Evolutionary conservation across 2,888 invertebrate genomes (phyloP), one percentile per base, ranked within the genome.

Genomic region (Acrobasis consociella): DNA sequence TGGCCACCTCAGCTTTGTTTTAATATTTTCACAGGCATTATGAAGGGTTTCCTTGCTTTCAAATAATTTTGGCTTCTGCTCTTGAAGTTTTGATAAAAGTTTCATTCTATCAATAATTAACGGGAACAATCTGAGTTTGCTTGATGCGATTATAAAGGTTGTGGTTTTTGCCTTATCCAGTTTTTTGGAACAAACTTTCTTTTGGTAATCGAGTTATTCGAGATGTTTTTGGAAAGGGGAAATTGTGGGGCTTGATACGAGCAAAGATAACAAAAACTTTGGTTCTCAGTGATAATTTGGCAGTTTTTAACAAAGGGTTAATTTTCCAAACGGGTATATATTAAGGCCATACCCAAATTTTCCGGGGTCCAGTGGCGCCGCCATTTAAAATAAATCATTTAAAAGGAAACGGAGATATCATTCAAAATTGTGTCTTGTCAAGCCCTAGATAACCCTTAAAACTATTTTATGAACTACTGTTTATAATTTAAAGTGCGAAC

Each of bases 21-120:
- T 92, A 92, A 92, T 92, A 92, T 92, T 92, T 92, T 92, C 92
- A 82, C 88, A 87, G 86, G 88, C 91, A 89, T 91, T 92, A 91
- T 89, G 89, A 92, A 92, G 91, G 92, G 92, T 89, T 92, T 91
- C 85, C 86, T 88, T 85, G 87, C 91, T 90, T 91, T 87, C 91
- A 89, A 91, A 92, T 91, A 92, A 91, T 91, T 92, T 91, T 83
- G 89, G 90, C 89, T 91, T 92, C 92, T 92, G 91, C 85, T 91
- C 82, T 71, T 92, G 92, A 92, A 92, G 91, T 92, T 92, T 92
- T 89, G 89, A 91, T 91, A 91, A 91, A 92, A 92, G 89, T 92
- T 92, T 91, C 87, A 90, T 91, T 91, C 91, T 90, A 92, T 92
- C 92, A 92, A 92, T 92, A 91, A 92, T 92, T 92, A 92, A 92